A percentile compares a stretch with the other conserved stretches of the same genome.
Evolutionary conservation across 2,113 vertebrate species (phyloP).

Genomic region (Cardinalis cardinalis): DNA sequence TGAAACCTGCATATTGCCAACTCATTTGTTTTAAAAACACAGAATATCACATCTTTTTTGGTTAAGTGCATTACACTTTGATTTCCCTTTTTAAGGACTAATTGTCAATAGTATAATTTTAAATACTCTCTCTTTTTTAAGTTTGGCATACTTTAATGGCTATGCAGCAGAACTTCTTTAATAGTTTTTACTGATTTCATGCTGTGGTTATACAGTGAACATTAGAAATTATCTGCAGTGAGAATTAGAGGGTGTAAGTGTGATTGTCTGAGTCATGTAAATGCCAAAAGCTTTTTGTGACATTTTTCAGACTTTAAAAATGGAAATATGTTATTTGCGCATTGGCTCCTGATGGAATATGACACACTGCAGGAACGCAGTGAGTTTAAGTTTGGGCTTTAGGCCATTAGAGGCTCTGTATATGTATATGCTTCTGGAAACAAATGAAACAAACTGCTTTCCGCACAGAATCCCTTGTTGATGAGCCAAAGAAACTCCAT

Average conservation of each 20-base stretch:
- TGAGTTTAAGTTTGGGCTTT: slow-evolving; percentile 45
- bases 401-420: slow-evolving; percentile 39
- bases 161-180: slow-evolving; percentile 59
- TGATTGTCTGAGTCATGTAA: slow-evolving; percentile 72
- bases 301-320: slow-evolving; percentile 77
- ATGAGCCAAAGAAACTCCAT: slow-evolving; percentile 7
- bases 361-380: slow-evolving; percentile 49
- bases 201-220: slow-evolving; percentile 63
- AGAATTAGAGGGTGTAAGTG: slow-evolving; percentile 71
- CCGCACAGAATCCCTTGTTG: background rate
- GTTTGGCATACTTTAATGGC: slow-evolving; percentile 35
- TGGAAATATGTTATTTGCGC: slow-evolving; percentile 78
- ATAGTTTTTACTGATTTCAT: slow-evolving; percentile 71
- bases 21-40: background rate
- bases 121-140: slow-evolving; percentile 37
- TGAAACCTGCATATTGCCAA: background rate
- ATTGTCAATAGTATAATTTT: slow-evolving; percentile 43
- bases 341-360: slow-evolving; percentile 69
- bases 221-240: slow-evolving; percentile 73
- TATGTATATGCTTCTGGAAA: background rate
- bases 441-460: background rate
- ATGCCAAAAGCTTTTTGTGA: slow-evolving; percentile 79
- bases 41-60: background rate
- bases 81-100: slow-evolving; percentile 45
- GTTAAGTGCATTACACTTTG: slow-evolving; percentile 56